phyloP scores from a whole-genome alignment of 2,797 vertebrate genomes.

The Gymnothorax javanicus region DNA sequence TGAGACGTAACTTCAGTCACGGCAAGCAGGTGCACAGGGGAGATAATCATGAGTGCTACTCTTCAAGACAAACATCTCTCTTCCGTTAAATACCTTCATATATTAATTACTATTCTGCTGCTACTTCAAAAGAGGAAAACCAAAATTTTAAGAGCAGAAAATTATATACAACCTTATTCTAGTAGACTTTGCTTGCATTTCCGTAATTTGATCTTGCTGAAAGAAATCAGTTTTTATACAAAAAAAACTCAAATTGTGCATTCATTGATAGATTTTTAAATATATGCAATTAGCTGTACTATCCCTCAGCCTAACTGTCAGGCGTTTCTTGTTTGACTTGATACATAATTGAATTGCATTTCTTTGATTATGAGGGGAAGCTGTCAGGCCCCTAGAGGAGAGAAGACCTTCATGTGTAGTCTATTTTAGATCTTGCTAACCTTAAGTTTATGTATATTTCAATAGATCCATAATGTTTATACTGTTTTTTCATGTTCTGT shows the following conservation, averaged over 20 bases:
- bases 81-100: not conserved
- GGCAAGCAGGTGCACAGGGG: not conserved
- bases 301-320: not conserved
- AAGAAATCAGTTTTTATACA: not conserved
- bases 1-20: not conserved
- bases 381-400: not conserved
- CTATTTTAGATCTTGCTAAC: not conserved
- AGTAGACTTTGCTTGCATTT: not conserved
- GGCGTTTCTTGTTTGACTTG: not conserved
- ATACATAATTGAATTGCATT: not conserved
- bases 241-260: not conserved
- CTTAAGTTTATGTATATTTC: not conserved
- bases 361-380: not conserved
- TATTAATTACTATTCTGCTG: not conserved
- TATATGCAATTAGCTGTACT: not conserved
- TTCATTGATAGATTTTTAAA: slow-evolving; percentile 24
- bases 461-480: not conserved
- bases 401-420: not conserved
- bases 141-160: not conserved
- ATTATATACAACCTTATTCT: not conserved
- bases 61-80: not conserved
- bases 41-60: too few species aligned
- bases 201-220: not conserved
- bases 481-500: not conserved
- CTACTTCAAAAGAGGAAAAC: not conserved